Conservation (phyloP, 2,113 vertebrate genomes). For the Camarhynchus parvulus region DNA sequence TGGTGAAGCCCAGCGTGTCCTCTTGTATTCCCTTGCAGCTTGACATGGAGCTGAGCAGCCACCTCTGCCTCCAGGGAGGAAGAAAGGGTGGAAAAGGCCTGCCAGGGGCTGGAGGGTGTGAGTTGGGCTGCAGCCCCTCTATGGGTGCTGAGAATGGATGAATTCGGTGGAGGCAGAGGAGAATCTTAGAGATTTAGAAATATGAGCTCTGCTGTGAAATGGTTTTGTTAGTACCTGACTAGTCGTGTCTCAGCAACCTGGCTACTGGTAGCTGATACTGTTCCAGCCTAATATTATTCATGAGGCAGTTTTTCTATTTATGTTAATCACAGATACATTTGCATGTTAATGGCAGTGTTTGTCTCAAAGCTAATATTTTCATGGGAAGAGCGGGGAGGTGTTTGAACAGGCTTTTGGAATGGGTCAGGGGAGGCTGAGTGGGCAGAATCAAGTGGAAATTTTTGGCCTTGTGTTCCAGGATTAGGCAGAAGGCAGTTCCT, state of each 20-base stretch:
- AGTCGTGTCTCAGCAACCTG: background rate
- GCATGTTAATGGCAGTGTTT: conserved; percentile 72
- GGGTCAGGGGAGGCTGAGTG: background rate
- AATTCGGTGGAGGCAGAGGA: background rate
- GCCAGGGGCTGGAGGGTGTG: background rate
- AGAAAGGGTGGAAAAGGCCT: background rate
- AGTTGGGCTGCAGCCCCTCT: background rate
- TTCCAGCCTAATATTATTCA: conserved; percentile 30
- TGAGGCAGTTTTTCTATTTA: conserved; percentile 40
- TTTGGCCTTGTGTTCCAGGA: background rate
- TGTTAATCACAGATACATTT: conserved; percentile 63
- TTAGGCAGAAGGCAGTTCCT: background rate
- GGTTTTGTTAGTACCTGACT: background rate
- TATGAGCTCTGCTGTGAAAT: background rate
- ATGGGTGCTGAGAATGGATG: background rate
- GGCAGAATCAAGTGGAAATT: background rate
- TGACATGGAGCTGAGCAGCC: background rate
- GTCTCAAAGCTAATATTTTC: conserved; percentile 55
- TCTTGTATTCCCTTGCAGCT: background rate
- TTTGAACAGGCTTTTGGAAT: background rate
- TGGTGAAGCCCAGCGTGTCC: background rate
- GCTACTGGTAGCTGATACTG: background rate
- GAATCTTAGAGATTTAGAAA: background rate
- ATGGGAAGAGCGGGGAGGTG: background rate
- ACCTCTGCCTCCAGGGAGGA: background rate